Conservation (phyloP, 2,797 vertebrate genomes). For the Gymnodraco acuticeps region DNA sequence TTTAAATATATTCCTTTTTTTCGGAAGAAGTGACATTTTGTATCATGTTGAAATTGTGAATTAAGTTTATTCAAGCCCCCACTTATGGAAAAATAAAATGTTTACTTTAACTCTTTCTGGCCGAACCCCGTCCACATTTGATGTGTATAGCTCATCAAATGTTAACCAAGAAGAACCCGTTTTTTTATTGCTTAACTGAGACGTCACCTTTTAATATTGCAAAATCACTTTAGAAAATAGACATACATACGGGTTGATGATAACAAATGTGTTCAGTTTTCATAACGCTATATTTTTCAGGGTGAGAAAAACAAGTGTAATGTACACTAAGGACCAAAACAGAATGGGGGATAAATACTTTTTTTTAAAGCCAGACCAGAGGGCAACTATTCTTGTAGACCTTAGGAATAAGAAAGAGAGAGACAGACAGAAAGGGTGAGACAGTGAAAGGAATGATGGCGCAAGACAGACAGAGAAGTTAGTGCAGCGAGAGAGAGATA, state of each 20-base stretch:
- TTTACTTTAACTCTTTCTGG: too few species aligned
- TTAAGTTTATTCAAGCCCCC: too few species aligned
- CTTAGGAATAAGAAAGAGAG: background rate
- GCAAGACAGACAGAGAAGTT: conserved; percentile 59
- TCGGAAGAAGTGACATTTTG: too few species aligned
- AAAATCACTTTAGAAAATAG: background rate
- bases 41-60: too few species aligned
- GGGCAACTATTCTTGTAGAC: background rate
- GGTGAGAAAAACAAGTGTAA: background rate
- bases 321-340: background rate
- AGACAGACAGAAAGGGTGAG: conserved; percentile 44
- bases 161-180: background rate
- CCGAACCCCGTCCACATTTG: too few species aligned
- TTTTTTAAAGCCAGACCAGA: background rate
- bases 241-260: background rate
- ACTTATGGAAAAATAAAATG: too few species aligned
- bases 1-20: too few species aligned
- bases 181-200: background rate
- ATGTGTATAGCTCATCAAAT: background rate
- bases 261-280: background rate
- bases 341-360: background rate
- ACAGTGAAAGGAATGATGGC: conserved; percentile 67
- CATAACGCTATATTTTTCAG: background rate
- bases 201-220: background rate
- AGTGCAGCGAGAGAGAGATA: conserved; percentile 65